Base-by-base conservation (phyloP, 2,888 invertebrate genomes). In the Callimorpha dominula region DNA sequence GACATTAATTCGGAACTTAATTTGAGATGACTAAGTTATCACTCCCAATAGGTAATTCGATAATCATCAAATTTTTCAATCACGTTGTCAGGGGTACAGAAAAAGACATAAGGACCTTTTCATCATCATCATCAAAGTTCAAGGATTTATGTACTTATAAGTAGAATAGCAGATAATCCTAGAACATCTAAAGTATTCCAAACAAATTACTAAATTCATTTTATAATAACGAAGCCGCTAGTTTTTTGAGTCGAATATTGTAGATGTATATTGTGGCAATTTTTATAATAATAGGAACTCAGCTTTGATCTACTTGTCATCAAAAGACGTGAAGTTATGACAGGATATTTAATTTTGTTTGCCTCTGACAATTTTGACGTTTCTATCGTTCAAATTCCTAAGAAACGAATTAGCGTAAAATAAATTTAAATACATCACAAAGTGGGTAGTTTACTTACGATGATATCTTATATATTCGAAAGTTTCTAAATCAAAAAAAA, bases 291-390 rank as follows among this genome's bases (percentile, higher is more conserved):
- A 80, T 83, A 81, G 73, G 71, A 74, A 57, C 65, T 20, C 54
- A 15, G 62, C 80, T 83, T 83, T 83, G 83, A 83, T 81, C 74
- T 82, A 71, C 43, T 57, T 66, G 72, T 72, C 78, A 78, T 80
- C 81, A 82, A 80, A 78, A 66, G 75, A 76, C 79, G 79, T 70
- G 68, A 81, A 83, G 74, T 83, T 83, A 83, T 78, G 81, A 83
- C 83, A 80, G 81, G 80, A 83, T 83, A 83, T 82, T 82, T 78
- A 80, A 82, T 81, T 81, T 78, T 75, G 74, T 78, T 73, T 75
- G 70, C 57, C 78, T 72, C 74, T 72, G 80, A 75, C 70, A 75
- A 76, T 79, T 76, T 74, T 79, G 81, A 74, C 74, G 72, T 70
- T 76, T 73, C 75, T 50, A 63, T 17, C 60, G 43, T 68, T 68